Base-by-base conservation (phyloP, 2,113 vertebrate genomes). In the Peucedramus taeniatus region DNA sequence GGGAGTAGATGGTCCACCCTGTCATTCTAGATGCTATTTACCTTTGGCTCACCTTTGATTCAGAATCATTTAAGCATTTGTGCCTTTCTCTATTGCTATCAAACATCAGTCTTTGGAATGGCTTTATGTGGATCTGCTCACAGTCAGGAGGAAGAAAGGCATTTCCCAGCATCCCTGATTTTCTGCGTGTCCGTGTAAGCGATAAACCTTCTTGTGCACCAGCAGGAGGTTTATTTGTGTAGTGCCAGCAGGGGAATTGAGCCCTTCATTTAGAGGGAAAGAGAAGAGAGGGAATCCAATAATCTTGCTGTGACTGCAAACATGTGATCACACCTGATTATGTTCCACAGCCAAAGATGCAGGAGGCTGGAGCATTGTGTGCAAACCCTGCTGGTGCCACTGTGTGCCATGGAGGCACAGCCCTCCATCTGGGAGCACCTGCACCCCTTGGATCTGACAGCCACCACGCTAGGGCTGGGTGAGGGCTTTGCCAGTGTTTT, bases 21-120 rank as follows among this genome's bases (percentile, higher is more conserved):
- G 76, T 85, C 77, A 82, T 74, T 97, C 95, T 91, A 64, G 89
- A 61, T 95, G 78, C 89, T 83, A 39, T 94, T 96, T 97, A 93
- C 80, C 86, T 97, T 91, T 94, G 93, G 94, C 90, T 97, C 90
- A 92, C 93, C 97, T 97, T 97, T 96, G 95, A 79, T 95, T 94
- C 47, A 51, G 51, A 90, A 76, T 59, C 89, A 39, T 82, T 95
- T 94, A 91, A 88, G 91, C 80, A 64, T 82, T 94, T 95, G 68
- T 95, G 69, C 35, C 54, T 51, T 77, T 75, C 90, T 82, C 14
- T 64, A 23, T 66, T n/a, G 49, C 84, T 94, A 75, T 42, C 77
- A 63, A 64, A 64, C 66, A 76, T 92, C 66, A 69, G 61, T 66
- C 88, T 96, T 93, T 88, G 59, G 16, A 81, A 94, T 15, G 68